A percentile compares a stretch with the other conserved stretches of the same genome.
phyloP scores from a whole-genome alignment of 2,113 vertebrate genomes.

The Turdus rufiventris region DNA sequence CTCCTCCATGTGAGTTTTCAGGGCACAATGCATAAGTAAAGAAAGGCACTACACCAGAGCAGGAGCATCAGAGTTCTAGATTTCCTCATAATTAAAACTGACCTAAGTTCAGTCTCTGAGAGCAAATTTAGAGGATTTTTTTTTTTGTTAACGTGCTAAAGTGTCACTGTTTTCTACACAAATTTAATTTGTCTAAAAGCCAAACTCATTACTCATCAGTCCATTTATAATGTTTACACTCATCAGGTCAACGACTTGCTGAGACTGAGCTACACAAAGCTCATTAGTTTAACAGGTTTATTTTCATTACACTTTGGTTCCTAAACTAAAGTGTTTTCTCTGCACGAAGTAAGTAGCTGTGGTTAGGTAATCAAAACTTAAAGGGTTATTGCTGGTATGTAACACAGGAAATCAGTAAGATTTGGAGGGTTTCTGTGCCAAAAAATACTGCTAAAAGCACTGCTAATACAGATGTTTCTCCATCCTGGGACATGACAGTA shows the following conservation, averaged over 20 bases:
- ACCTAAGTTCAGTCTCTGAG: not conserved
- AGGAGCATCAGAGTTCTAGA: not conserved
- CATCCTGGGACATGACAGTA: not conserved
- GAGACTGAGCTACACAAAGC: not conserved
- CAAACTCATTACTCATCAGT: not conserved
- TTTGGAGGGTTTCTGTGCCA: not conserved
- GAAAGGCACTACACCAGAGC: not conserved
- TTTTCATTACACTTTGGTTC: conserved; percentile 23
- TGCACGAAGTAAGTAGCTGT: not conserved
- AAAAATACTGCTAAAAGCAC: not conserved
- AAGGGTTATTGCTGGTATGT: not conserved
- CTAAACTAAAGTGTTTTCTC: not conserved
- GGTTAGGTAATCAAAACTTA: not conserved
- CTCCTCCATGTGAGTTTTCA: not conserved
- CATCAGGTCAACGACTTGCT: not conserved
- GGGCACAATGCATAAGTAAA: not conserved
- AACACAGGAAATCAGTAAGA: conserved; percentile 39
- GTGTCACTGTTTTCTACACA: not conserved
- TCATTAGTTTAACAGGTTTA: conserved; percentile 20
- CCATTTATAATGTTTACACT: not conserved
- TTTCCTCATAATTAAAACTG: not conserved
- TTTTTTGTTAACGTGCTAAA: not conserved
- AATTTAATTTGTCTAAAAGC: not conserved
- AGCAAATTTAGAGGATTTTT: not conserved
- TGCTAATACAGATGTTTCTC: not conserved